A percentile compares a stretch with the other conserved stretches of the same genome.
Conservation (phyloP, 2,888 invertebrate species). For the Camptogramma bilineatum region DNA sequence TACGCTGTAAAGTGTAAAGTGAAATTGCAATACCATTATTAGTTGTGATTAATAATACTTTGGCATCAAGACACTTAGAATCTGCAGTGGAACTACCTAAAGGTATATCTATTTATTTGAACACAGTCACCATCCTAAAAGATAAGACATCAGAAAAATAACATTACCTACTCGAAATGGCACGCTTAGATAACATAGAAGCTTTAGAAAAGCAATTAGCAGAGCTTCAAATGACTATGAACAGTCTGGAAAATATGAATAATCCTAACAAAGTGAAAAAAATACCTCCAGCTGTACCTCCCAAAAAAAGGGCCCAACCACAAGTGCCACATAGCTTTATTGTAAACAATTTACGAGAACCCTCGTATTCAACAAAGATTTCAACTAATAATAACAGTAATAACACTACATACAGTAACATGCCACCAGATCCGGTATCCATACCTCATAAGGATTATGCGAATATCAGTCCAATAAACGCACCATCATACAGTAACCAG, state of each 20-base stretch:
- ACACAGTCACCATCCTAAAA: background rate
- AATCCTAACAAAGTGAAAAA: conserved; percentile 79
- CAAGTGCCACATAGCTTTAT: conserved; percentile 92
- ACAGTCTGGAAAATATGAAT: conserved; percentile 50
- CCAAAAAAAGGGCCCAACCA: conserved; percentile 89
- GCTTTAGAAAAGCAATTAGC: conserved; percentile 90
- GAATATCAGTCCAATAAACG: conserved; percentile 64
- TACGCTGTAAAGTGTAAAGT: background rate
- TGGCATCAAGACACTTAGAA: background rate
- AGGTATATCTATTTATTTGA: background rate
- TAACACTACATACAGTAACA: conserved; percentile 63
- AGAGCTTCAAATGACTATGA: conserved; percentile 87
- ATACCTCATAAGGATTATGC: conserved; percentile 66
- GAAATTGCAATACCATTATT: background rate
- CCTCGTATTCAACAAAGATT: conserved; percentile 89
- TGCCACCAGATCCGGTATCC: conserved; percentile 49
- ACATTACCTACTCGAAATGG: conserved; percentile 56
- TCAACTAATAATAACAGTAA: conserved; percentile 60
- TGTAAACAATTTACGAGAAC: conserved; percentile 89
- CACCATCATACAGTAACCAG: conserved; percentile 52
- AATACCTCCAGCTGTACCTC: conserved; percentile 92
- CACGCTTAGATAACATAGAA: conserved; percentile 83
- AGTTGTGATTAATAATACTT: background rate
- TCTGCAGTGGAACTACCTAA: background rate
- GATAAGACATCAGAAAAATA: background rate